A percentile compares a stretch with the other conserved stretches of the same genome.
Conservation (phyloP, 2,797 vertebrate genomes). For the Podargus strigoides region DNA sequence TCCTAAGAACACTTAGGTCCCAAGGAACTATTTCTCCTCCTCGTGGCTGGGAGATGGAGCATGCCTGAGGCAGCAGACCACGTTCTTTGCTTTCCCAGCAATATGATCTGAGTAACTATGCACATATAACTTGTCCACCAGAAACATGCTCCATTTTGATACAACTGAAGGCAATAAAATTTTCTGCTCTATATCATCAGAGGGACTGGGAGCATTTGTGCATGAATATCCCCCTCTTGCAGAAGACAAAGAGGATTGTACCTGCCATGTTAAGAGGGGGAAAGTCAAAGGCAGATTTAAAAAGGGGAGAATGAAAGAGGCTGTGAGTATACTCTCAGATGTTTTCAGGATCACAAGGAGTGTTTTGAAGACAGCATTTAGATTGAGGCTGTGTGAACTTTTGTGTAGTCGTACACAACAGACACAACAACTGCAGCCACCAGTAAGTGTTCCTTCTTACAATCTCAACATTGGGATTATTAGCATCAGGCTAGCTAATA, state of each 20-base stretch:
- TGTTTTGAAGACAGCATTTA: not conserved
- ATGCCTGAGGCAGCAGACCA: not conserved
- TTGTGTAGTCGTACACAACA: no score
- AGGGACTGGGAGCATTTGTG: not conserved
- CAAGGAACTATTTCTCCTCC: not conserved
- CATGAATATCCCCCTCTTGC: not conserved
- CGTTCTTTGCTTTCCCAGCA: not conserved
- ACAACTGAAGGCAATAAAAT: accelerated
- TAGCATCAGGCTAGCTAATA: not conserved
- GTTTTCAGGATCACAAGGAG: not conserved
- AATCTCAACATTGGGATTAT: not conserved
- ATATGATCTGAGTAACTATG: accelerated
- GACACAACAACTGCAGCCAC: not conserved
- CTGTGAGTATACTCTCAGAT: not conserved
- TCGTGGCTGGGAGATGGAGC: not conserved
- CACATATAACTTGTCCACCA: accelerated
- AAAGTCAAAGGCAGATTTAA: not conserved
- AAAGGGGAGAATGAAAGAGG: not conserved
- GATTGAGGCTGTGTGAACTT: not conserved
- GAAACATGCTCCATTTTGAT: accelerated
- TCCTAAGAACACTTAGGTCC: not conserved
- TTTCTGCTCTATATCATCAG: not conserved
- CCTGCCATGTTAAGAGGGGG: accelerated
- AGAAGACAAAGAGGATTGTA: not conserved
- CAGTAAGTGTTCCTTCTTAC: not conserved